phyloP scores from a whole-genome alignment of 1,140 invertebrate genomes.

The Drepana arcuata region DNA sequence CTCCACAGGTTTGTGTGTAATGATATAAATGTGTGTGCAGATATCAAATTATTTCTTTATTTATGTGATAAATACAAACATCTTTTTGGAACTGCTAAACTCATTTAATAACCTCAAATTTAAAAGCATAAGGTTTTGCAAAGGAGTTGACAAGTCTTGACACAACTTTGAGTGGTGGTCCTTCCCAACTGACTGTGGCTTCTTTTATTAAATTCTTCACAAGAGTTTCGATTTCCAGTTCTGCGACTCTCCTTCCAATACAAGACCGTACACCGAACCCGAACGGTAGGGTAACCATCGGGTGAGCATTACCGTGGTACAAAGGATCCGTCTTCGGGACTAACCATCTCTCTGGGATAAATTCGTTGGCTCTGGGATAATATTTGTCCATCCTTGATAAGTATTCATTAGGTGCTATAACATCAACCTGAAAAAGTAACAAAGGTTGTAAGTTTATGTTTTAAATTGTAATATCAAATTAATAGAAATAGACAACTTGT shows the following conservation, averaged over 20 bases:
- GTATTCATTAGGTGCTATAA: background rate
- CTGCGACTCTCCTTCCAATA: constrained; percentile 75
- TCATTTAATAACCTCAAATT: too few species aligned
- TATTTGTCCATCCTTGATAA: constrained; percentile 8
- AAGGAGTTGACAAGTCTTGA: too few species aligned
- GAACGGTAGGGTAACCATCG: constrained; percentile 75
- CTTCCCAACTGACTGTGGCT: background rate
- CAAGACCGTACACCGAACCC: constrained; percentile 75
- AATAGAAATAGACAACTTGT: too few species aligned
- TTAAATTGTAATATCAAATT: too few species aligned
- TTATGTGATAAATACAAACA: too few species aligned
- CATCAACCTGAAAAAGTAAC: background rate
- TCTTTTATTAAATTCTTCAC: constrained; percentile 21
- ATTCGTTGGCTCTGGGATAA: constrained; percentile 69
- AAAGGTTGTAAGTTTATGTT: background rate
- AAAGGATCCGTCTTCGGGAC: constrained; percentile 46
- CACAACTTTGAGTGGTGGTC: background rate
- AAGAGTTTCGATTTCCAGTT: constrained; percentile 79
- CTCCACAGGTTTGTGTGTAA: too few species aligned
- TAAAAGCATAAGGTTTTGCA: too few species aligned
- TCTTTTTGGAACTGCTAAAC: too few species aligned
- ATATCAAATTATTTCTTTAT: too few species aligned
- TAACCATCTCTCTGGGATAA: constrained; percentile 75
- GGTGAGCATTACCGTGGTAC: constrained; percentile 63
- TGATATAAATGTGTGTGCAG: too few species aligned